Percentiles rank a stretch among this genome's conserved stretches.
Conservation (phyloP, 1,140 invertebrate species). For the Aphaenogaster ashmeadi region DNA sequence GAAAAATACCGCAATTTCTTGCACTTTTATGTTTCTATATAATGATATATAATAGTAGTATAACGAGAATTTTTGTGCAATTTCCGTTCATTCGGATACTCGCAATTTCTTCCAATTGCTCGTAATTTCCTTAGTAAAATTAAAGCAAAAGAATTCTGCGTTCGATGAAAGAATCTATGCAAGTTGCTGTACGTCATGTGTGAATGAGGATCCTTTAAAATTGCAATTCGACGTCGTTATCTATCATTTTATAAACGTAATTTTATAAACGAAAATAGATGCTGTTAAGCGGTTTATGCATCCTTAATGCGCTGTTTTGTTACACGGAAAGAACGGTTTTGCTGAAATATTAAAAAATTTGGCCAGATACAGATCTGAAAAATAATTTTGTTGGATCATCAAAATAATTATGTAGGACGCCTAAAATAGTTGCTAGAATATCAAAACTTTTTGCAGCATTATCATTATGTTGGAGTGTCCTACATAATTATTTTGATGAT, state of each 20-base stretch:
- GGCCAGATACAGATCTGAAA: too few species aligned
- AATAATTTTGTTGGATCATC: too few species aligned
- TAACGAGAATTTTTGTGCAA: not conserved
- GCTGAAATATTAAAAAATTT: too few species aligned
- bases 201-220: not conserved
- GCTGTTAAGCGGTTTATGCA: not conserved
- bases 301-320: not conserved
- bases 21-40: not conserved
- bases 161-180: not conserved
- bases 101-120: not conserved
- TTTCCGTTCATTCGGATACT: not conserved
- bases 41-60: not conserved
- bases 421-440: too few species aligned
- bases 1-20: not conserved
- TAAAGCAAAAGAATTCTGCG: not conserved
- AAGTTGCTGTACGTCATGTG: not conserved
- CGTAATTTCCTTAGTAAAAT: not conserved
- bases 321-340: too few species aligned
- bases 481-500: too few species aligned
- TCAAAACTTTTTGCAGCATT: too few species aligned
- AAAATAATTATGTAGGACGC: too few species aligned
- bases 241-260: not conserved
- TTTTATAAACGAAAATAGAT: not conserved
- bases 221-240: not conserved
- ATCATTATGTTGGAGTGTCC: too few species aligned